Conservation (phyloP, 2,888 invertebrate species). For the Noctua janthe region DNA sequence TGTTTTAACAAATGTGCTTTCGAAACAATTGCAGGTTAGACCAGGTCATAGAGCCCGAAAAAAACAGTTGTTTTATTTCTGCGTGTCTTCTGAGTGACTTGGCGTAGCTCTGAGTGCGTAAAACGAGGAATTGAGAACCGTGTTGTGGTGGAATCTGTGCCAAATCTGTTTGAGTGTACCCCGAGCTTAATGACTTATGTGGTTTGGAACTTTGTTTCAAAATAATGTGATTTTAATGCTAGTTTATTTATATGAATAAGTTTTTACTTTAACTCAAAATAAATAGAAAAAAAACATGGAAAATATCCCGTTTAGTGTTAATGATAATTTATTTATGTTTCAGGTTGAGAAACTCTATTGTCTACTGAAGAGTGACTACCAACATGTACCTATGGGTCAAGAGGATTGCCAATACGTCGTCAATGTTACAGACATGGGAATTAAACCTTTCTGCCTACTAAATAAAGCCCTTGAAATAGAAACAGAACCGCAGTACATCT, state of each 20-base stretch:
- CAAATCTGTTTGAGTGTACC: conserved; percentile 26
- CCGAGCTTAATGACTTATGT: conserved; percentile 11
- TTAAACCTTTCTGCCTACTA: neutral
- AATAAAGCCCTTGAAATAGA: neutral
- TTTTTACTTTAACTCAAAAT: too few species aligned
- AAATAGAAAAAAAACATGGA: too few species aligned
- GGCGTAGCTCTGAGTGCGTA: conserved; percentile 5
- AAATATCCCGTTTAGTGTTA: too few species aligned
- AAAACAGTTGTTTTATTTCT: neutral
- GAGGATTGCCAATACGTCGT: neutral
- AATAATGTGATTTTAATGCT: neutral
- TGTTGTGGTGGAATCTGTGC: conserved; percentile 32
- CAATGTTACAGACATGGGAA: neutral
- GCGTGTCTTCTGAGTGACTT: neutral
- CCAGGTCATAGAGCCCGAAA: neutral
- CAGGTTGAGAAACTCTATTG: neutral
- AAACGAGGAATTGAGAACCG: conserved; percentile 23
- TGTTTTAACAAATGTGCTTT: neutral
- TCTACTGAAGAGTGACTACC: neutral
- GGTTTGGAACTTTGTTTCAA: neutral
- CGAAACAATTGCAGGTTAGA: neutral
- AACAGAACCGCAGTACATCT: too few species aligned
- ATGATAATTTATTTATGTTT: neutral
- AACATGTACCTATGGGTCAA: neutral
- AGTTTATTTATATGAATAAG: too few species aligned